Conservation (phyloP, 2,113 vertebrate genomes). For the Asarcornis scutulata region DNA sequence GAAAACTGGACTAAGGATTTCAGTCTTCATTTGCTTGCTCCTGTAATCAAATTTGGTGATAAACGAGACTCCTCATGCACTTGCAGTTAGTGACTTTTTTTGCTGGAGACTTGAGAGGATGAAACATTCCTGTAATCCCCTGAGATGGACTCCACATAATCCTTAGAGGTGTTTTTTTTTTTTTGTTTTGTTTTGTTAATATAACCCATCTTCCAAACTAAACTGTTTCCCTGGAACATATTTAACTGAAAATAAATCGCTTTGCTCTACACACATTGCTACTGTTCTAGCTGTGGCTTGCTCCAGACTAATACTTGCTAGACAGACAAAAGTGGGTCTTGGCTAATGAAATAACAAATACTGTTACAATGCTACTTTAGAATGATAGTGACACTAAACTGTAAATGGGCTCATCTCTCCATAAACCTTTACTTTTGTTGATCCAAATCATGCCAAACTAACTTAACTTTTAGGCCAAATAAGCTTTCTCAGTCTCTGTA, state of each 20-base stretch:
- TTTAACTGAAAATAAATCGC: not conserved
- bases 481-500: not conserved
- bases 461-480: not conserved
- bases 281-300: not conserved
- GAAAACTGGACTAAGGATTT: conserved; percentile 25
- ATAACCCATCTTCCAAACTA: not conserved
- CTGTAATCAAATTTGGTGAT: not conserved
- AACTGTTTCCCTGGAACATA: not conserved
- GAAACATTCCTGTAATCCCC: not conserved
- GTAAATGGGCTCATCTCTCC: not conserved
- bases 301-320: not conserved
- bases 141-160: not conserved
- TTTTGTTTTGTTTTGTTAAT: not conserved
- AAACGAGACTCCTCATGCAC: not conserved
- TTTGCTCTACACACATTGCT: not conserved
- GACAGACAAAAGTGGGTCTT: not conserved
- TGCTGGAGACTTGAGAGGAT: not conserved
- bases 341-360: not conserved
- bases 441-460: not conserved
- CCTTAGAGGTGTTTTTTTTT: not conserved
- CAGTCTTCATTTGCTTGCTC: conserved; percentile 12
- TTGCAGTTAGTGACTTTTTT: not conserved
- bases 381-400: not conserved
- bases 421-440: not conserved
- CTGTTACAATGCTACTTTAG: not conserved